Evolutionary conservation across 2,797 vertebrate species (phyloP), one percentile per base, ranked within the genome.

Genomic region (Hippocampus kuda): DNA sequence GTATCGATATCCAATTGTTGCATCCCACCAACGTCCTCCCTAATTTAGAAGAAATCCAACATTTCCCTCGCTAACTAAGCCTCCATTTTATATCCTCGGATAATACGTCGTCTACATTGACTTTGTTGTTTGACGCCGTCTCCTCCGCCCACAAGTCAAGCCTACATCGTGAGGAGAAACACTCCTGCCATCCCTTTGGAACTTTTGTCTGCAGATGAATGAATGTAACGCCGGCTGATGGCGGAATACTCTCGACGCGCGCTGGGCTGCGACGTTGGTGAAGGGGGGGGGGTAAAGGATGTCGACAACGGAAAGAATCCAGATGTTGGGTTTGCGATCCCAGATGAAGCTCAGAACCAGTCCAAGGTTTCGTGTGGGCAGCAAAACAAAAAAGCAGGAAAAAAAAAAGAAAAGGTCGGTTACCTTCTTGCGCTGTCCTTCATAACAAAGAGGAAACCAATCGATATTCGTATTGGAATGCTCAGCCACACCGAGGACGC

Each of bases 61-160:
- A 74, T 73, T 65, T 70, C 18, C 24, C 54, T 8, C 34, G 74
- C 34, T 38, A 71, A 78, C 68, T 77, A 67, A 48, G 77, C 79
- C 82, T 85, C 84, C 84, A 87, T 86, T 60, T 82, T 80, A 76
- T 81, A 72, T 81, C 76, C 75, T 78, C 73, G 12, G 5, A 30
- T 73, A 75, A 77, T 71, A 73, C 80, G 27, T 74, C 53, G 54
- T 67, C 65, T 56, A 66, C 62, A 66, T 73, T 68, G 57, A 84
- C 70, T 83, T 73, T 70, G 79, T 79, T 76, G 71, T 81, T 80
- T 7, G 53, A 46, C 62, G 69, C 72, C 72, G 74, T 72, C 68
- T 82, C 84, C 79, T 85, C 77, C 78, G 82, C 82, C 76, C 72
- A 84, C 80, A 87, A 83, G 79, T 83, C 79, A 56, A 78, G 65